These are phyloP conservation scores for Diachrysia chrysitis DNA, from an alignment of 2,888 invertebrate genomes.

Conservation along the genomic window DNA sequence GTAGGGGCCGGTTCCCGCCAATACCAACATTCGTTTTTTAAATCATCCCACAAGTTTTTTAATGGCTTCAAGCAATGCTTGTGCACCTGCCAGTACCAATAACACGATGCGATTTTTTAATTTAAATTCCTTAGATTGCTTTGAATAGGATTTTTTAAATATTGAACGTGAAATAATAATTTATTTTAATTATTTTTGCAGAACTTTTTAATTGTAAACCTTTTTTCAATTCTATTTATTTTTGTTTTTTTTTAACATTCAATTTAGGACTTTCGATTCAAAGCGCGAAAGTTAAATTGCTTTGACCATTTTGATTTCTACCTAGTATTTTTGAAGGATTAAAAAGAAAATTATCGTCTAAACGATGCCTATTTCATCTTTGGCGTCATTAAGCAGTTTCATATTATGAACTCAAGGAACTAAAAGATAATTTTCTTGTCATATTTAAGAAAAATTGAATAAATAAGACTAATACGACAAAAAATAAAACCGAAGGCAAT, in stretches of 20 bases:
- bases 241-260: no score
- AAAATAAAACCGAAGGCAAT: background rate
- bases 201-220: no score
- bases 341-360: no score
- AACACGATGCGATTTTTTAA: background rate
- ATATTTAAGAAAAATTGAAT: background rate
- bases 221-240: no score
- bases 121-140: background rate
- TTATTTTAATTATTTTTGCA: background rate
- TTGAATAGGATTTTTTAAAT: background rate
- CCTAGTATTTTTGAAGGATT: no score
- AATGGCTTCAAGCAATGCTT: slow-evolving; percentile 5
- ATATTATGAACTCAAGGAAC: background rate
- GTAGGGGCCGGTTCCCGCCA: background rate
- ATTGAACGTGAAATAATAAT: background rate
- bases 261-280: no score
- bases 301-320: no score
- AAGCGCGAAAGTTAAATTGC: no score
- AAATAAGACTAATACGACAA: background rate
- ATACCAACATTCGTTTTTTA: background rate
- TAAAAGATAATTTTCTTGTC: background rate
- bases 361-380: background rate
- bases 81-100: slow-evolving; percentile 5
- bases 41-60: slow-evolving; percentile 7
- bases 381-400: background rate